phyloP scores from a whole-genome alignment of 2,888 invertebrate species.

The Philaethria dido region DNA sequence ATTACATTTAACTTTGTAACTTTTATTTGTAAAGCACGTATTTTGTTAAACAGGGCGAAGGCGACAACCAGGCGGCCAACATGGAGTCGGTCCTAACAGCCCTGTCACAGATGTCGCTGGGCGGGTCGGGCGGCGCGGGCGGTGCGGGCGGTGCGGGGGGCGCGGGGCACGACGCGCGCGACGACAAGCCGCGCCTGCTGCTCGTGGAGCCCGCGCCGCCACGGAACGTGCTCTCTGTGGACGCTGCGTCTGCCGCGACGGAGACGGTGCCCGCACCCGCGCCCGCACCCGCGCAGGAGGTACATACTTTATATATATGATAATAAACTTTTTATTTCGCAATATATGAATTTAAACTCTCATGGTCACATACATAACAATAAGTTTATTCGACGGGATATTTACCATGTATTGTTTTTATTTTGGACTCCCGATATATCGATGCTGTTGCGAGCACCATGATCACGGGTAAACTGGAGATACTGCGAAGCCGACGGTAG shows the following conservation, averaged over 20 bases:
- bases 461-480: too few relatives aligned
- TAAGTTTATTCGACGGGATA: too few relatives aligned
- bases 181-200: constrained; percentile 61
- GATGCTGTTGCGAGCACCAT: too few relatives aligned
- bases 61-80: constrained; percentile 59
- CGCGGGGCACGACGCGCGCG: constrained; percentile 46
- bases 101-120: constrained; percentile 68
- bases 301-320: constrained; percentile 31
- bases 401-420: too few relatives aligned
- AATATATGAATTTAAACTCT: too few relatives aligned
- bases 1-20: too few relatives aligned
- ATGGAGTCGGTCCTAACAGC: constrained; percentile 69
- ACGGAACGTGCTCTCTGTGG: constrained; percentile 52
- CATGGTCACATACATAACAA: too few relatives aligned
- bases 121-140: constrained; percentile 55
- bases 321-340: too few relatives aligned
- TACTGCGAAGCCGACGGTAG: too few relatives aligned
- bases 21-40: too few relatives aligned
- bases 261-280: constrained; percentile 17
- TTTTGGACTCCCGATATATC: too few relatives aligned
- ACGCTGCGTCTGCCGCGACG: constrained; percentile 44
- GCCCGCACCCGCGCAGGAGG: constrained; percentile 21
- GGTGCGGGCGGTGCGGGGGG: constrained; percentile 36
- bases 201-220: constrained; percentile 64
- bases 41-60: constrained; percentile 66